Evolutionary conservation across 2,888 invertebrate genomes (phyloP), one percentile per base, ranked within the genome.

Genomic region (Automeris io): DNA sequence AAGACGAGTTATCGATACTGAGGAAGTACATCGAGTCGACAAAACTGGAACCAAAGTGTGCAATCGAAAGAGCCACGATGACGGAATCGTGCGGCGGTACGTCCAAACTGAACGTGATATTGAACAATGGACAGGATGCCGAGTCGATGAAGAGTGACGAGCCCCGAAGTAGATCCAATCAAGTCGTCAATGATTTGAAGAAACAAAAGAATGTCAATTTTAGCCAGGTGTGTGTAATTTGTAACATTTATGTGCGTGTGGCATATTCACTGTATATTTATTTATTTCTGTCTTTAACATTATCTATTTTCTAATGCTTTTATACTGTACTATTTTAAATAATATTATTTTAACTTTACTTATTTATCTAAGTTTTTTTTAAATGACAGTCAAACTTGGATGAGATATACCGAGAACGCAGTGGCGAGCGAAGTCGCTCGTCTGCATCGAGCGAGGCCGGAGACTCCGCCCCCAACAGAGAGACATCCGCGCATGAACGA

Each of bases 151-250:
- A 50, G 2, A 52, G 22, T 8, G 65, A 66, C 3, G 69, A 57
- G 9, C 53, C 49, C 3, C 57, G 48, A n/a, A 53, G 47, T n/a
- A 51, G 64, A 3, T 60, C 63, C 11, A 64, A 60, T 31, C 69
- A 73, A 31, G 46, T 85, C 1, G 54, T 82, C 4, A 85, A 85
- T 39, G 73, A 85, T 61, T 63, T 85, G 43, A 82, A 74, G 49
- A 83, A 78, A 48, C 61, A 42, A 50, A 79, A 83, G 45, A 85
- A 79, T 56, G 73, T 82, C 13, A 85, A 85, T 49, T 78, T 77
- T 45, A 54, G 51, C 51, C 64, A 68, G 66, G 85, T 82, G 41
- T 39, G 60, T n/a, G n/a, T n/a, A n/a, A n/a, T n/a, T n/a, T n/a
- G n/a, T n/a, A n/a, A n/a, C n/a, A n/a, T n/a, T n/a, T n/a, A n/a